Evolutionary conservation across 2,797 vertebrate species (phyloP).

Genomic region (Gallinago nigripennis): DNA sequence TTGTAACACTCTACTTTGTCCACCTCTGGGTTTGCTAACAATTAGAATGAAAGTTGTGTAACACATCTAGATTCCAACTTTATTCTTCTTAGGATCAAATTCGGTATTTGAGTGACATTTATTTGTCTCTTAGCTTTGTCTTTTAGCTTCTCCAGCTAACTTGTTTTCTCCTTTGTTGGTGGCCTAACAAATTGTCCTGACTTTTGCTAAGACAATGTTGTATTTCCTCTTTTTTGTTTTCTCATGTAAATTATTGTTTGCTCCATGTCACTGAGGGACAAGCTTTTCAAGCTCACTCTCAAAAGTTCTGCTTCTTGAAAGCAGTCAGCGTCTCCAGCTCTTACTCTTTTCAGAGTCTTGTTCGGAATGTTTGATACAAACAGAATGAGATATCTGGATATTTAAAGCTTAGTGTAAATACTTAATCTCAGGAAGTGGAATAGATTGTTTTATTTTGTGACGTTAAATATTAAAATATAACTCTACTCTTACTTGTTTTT

Average conservation of each 20-base stretch:
- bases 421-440: neutral
- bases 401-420: neutral
- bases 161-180: neutral
- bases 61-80: neutral
- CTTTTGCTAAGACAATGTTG: neutral
- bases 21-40: neutral
- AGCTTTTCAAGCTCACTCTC: neutral
- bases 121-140: neutral
- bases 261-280: neutral
- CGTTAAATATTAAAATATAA: neutral
- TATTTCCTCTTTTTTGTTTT: neutral
- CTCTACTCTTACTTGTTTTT: neutral
- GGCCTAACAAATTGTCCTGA: neutral
- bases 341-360: neutral
- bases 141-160: neutral
- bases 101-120: neutral
- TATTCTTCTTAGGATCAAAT: neutral
- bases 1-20: neutral
- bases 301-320: neutral
- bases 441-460: neutral
- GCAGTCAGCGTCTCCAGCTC: neutral
- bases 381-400: neutral
- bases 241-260: neutral
- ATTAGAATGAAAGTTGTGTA: neutral
- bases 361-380: neutral